Conservation (phyloP, 2,888 invertebrate species). For the Tenodera sinensis region DNA sequence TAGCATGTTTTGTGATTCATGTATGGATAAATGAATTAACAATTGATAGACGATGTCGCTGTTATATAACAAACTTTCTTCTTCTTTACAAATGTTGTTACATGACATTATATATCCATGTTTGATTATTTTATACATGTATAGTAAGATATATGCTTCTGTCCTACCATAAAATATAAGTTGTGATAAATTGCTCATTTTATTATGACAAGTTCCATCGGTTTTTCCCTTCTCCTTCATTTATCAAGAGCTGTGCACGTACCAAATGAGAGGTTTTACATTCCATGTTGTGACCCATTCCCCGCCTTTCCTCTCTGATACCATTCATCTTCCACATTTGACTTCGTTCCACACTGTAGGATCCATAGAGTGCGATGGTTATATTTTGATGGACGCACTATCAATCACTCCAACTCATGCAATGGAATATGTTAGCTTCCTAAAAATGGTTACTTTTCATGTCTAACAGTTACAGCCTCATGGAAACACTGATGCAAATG, state of each 20-base stretch:
- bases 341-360: not conserved
- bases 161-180: not conserved
- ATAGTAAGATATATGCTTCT: no score
- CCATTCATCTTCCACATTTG: not conserved
- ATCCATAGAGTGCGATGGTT: not conserved
- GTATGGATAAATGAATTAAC: no score
- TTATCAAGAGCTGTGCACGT: not conserved
- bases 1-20: no score
- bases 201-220: not conserved
- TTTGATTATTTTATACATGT: no score
- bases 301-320: not conserved
- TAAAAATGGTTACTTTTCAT: not conserved
- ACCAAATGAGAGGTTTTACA: not conserved
- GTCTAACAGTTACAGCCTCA: not conserved
- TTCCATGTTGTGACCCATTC: not conserved
- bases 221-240: not conserved
- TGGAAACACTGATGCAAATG: not conserved
- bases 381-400: not conserved
- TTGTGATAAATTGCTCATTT: not conserved
- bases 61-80: no score
- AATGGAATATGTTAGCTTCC: not conserved
- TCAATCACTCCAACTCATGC: not conserved
- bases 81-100: no score
- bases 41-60: no score
- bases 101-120: no score